Conservation (phyloP, 2,888 invertebrate genomes). For the Monopis laevigella region DNA sequence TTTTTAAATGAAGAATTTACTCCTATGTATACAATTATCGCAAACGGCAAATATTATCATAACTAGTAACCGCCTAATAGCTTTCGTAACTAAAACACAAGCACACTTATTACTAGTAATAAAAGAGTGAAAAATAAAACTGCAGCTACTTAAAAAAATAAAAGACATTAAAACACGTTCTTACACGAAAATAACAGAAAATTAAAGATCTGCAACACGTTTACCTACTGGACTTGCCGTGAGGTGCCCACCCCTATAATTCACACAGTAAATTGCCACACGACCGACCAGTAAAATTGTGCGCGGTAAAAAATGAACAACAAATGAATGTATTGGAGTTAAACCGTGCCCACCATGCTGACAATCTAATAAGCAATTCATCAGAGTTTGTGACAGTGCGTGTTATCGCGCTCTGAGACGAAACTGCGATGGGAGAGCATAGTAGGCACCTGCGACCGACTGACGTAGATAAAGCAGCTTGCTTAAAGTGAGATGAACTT, state of each 20-base stretch:
- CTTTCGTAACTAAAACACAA: too few relatives aligned
- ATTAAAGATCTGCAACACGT: constrained; percentile 11
- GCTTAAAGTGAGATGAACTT: neutral
- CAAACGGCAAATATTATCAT: too few relatives aligned
- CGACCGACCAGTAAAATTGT: constrained; percentile 3
- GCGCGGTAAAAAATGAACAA: neutral
- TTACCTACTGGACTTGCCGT: neutral
- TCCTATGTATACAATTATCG: too few relatives aligned
- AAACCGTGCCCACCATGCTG: constrained; percentile 22
- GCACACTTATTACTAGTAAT: too few relatives aligned
- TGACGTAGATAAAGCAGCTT: constrained; percentile 37
- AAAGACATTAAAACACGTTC: constrained; percentile 5
- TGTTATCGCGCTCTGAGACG: constrained; percentile 36
- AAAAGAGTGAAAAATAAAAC: too few relatives aligned
- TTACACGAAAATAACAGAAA: constrained; percentile 9
- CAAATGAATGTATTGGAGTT: neutral
- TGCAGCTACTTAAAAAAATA: constrained; percentile 4
- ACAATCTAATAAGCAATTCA: constrained; percentile 61
- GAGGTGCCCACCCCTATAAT: constrained; percentile 7
- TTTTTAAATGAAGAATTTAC: too few relatives aligned
- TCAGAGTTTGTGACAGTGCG: constrained; percentile 53
- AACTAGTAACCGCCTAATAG: too few relatives aligned
- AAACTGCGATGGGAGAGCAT: constrained; percentile 6
- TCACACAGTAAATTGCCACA: constrained; percentile 9
- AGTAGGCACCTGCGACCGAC: constrained; percentile 42